Evolutionary conservation across 1,140 invertebrate genomes (phyloP), one percentile per base, ranked within the genome.

Genomic region (Lepidurus couesii): DNA sequence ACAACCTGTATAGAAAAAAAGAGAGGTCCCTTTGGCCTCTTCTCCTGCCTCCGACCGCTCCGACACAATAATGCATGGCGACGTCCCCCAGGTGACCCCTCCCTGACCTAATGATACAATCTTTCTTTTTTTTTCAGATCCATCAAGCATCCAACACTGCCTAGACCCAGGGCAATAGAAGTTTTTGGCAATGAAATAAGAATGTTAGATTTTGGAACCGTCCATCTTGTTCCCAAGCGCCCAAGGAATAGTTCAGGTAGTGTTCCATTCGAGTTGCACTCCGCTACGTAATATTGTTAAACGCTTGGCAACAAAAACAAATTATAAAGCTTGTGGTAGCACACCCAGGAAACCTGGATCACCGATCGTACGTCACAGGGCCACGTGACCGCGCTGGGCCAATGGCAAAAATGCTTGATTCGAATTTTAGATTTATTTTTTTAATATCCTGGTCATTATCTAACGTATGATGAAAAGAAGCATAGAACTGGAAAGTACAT

Each of bases 41-140:
- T 65, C 53, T 21, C 53, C 53, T 65, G 53, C 16, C 53, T 65
- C 53, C 21, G 4, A 13, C 21, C 16, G 53, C 13, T 65, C 9
- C 53, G 53, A 65, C 21, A 65, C 53, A 65, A 65, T 65, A 65
- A 21, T 65, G 53, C 53, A 65, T 65, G 53, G 53, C 53, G 53
- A 65, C 53, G 53, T 65, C 53, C 53, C 53, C 53, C 53, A 65
- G 53, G 53, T 65, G 53, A 65, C 53, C 53, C 34, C 53, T 65
- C 53, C 53, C 53, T 65, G 53, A 65, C 53, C 53, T 65, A 65
- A 65, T 65, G 53, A 65, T 65, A 65, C 53, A 65, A 34, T 65
- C 53, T 65, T 65, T 65, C 53, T 21, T 0, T 1, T 65, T 65
- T 47, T 65, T 65, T 65, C 53, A 65, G n/a, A 65, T 65, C 53